phyloP scores from a whole-genome alignment of 2,797 vertebrate genomes.

The Sarcophilus harrisii region DNA sequence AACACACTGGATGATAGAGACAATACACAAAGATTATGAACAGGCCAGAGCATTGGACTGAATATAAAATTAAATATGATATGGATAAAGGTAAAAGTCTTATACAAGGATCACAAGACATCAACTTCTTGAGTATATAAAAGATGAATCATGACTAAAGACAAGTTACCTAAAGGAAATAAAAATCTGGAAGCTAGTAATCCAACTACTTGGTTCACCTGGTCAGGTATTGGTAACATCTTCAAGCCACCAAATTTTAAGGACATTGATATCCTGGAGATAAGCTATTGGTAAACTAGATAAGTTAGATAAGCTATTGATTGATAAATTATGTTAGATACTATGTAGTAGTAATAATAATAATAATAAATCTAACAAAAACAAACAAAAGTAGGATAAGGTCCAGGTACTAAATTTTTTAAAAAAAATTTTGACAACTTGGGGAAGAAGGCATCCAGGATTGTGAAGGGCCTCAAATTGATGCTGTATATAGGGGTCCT shows the following conservation, averaged over 20 bases:
- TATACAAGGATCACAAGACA: not conserved
- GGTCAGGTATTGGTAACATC: not conserved
- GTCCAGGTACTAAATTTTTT: not conserved
- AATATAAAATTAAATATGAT: not conserved
- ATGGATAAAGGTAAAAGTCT: not conserved
- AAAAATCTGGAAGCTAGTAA: not conserved
- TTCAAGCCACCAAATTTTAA: not conserved
- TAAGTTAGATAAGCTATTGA: not conserved
- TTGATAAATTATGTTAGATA: not conserved
- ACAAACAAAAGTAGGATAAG: not conserved
- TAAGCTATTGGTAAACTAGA: too few species aligned
- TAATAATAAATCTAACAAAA: too few species aligned
- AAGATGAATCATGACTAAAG: not conserved
- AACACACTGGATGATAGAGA: not conserved
- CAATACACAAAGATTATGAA: not conserved
- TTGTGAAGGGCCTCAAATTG: not conserved
- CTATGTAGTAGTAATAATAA: not conserved
- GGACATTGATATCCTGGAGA: not conserved
- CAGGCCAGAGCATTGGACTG: not conserved
- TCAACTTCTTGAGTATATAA: not conserved
- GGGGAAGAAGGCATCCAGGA: not conserved
- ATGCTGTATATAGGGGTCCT: too few species aligned
- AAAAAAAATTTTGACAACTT: not conserved
- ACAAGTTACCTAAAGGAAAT: not conserved
- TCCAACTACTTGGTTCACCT: not conserved